phyloP scores from a whole-genome alignment of 1,140 invertebrate genomes.

The Penaeus indicus region DNA sequence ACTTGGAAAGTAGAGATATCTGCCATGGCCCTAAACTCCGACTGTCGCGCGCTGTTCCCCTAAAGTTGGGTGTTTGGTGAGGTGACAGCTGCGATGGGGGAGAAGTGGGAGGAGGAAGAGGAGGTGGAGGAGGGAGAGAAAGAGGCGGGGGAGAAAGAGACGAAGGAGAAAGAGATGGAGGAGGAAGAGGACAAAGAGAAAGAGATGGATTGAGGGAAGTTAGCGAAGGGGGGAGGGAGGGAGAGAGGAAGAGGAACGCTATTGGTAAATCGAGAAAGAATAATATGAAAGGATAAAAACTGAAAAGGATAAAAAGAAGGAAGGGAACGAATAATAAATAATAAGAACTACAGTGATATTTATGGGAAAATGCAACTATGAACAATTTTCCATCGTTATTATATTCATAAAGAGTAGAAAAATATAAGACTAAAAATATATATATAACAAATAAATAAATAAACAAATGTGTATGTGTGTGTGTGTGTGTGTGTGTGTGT shows the following conservation, averaged over 20 bases:
- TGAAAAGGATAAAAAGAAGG: background rate
- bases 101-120: background rate
- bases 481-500: too few relatives aligned
- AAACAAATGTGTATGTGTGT: too few relatives aligned
- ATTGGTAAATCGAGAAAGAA: too few relatives aligned
- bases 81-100: constrained; percentile 45
- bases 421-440: too few relatives aligned
- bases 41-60: constrained; percentile 53
- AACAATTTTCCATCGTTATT: too few relatives aligned
- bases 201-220: background rate
- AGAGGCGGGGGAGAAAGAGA: background rate
- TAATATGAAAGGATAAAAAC: background rate
- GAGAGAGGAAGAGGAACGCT: background rate
- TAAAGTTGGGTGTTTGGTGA: constrained; percentile 59
- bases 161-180: background rate
- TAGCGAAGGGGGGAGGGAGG: background rate
- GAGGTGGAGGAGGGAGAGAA: background rate
- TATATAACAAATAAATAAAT: too few relatives aligned
- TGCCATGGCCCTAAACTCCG: constrained; percentile 52
- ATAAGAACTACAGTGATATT: background rate
- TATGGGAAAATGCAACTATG: too few relatives aligned
- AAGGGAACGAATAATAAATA: background rate
- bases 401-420: too few relatives aligned
- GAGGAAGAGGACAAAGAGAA: background rate
- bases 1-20: constrained; percentile 58